A percentile compares a stretch with the other conserved stretches of the same genome.
These are phyloP conservation scores for Microplitis mediator DNA, from an alignment of 1,140 invertebrate species.

Conservation along the genomic window DNA sequence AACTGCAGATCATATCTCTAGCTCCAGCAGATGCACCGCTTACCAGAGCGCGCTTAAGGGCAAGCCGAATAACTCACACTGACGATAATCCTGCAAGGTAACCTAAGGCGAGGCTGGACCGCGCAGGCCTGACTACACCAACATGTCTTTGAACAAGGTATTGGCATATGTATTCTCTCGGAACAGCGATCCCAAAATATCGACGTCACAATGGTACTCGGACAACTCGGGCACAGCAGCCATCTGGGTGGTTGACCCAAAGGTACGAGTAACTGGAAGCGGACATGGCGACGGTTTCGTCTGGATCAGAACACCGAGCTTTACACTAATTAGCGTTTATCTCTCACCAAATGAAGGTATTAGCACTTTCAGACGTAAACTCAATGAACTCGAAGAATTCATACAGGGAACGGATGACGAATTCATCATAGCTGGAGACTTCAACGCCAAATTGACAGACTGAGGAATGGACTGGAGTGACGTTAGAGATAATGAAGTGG, in stretches of 20 bases:
- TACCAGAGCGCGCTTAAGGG: too few species aligned
- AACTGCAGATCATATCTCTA: too few species aligned
- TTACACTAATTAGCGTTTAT: constrained; percentile 4
- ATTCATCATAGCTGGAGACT: constrained; percentile 35
- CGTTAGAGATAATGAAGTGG: constrained; percentile 25
- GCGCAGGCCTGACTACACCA: too few species aligned
- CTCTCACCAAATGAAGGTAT: constrained; percentile 18
- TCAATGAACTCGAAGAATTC: not conserved
- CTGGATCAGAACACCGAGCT: not conserved
- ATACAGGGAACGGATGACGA: not conserved
- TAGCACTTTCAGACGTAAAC: not conserved
- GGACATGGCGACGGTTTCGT: not conserved
- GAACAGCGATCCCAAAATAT: too few species aligned
- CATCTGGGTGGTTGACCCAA: constrained; percentile 6
- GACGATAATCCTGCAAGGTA: too few species aligned
- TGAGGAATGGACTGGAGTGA: constrained; percentile 31
- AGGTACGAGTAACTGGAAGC: too few species aligned
- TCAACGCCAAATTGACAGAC: constrained; percentile 36
- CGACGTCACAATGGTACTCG: not conserved
- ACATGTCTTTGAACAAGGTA: too few species aligned
- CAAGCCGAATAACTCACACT: too few species aligned
- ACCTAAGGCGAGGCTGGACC: too few species aligned
- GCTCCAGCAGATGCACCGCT: too few species aligned
- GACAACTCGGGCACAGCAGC: not conserved
- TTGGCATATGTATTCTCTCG: too few species aligned